A percentile compares a stretch with the other conserved stretches of the same genome.
Evolutionary conservation across 2,113 vertebrate species (phyloP).

Genomic region (Empidonax traillii): DNA sequence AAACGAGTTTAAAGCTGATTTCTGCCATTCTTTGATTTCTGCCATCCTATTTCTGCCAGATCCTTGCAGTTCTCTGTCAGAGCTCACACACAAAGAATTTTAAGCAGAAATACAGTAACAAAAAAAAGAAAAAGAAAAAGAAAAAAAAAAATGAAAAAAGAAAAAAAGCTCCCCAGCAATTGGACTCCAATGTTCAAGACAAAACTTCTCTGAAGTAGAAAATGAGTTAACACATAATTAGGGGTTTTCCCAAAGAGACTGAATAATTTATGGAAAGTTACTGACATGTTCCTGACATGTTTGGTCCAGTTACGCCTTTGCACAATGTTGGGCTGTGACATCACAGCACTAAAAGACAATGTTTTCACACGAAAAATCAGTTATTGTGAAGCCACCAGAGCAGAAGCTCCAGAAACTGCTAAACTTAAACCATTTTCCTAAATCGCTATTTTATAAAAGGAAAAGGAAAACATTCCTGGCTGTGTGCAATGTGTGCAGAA

Average conservation of each 20-base stretch:
- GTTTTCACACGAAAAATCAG: conserved; percentile 26
- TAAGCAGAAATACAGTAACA: neutral
- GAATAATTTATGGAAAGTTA: conserved; percentile 68
- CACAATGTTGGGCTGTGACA: conserved; percentile 33
- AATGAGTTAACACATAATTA: conserved; percentile 64
- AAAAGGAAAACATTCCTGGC: conserved; percentile 61
- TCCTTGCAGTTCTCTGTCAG: neutral
- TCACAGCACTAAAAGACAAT: conserved; percentile 12
- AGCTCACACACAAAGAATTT: neutral
- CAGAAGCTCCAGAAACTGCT: conserved; percentile 31
- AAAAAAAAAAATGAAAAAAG: neutral
- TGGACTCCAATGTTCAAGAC: conserved; percentile 18
- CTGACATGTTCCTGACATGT: conserved; percentile 68
- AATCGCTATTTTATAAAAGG: neutral
- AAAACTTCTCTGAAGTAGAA: conserved; percentile 50
- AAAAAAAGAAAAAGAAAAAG: neutral
- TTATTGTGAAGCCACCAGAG: neutral
- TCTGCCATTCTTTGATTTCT: neutral
- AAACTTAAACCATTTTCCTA: conserved; percentile 4
- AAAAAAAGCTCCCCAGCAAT: neutral
- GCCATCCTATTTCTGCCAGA: neutral
- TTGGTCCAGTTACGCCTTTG: conserved; percentile 56
- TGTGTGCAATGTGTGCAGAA: conserved; percentile 51
- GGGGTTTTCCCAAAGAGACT: conserved; percentile 65
- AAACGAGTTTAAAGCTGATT: neutral